Evolutionary conservation across 2,113 vertebrate species (phyloP).

Genomic region (Macquaria ambigua): DNA sequence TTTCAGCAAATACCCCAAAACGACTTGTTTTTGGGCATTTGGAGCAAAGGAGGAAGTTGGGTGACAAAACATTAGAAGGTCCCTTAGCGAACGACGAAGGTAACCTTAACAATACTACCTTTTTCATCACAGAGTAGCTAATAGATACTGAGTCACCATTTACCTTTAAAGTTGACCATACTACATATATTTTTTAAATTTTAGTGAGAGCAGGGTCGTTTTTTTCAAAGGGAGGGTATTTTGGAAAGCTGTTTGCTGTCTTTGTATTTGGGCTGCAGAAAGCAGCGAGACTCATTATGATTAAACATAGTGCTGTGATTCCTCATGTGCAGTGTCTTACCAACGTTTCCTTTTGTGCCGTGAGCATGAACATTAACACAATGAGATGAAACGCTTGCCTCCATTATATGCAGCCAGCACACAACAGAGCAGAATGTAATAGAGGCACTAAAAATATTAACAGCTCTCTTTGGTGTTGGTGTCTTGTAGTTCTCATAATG

Average conservation of each 20-base stretch:
- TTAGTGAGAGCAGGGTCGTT: background rate
- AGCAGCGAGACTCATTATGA: slow-evolving; percentile 20
- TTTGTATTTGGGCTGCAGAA: slow-evolving; percentile 39
- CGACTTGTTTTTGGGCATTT: no score
- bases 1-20: no score
- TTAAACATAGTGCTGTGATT: background rate
- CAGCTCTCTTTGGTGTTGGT: background rate
- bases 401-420: background rate
- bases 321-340: background rate
- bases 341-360: slow-evolving; percentile 13
- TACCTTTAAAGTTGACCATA: background rate
- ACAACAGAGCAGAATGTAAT: background rate
- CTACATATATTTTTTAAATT: background rate
- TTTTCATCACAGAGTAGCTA: no score
- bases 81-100: no score
- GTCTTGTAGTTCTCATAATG: background rate
- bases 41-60: no score
- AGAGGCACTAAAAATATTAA: slow-evolving; percentile 16
- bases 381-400: background rate
- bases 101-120: no score
- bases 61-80: no score
- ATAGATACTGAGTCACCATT: background rate
- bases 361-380: slow-evolving; percentile 26
- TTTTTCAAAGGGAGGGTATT: background rate
- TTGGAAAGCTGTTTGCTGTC: slow-evolving; percentile 1